Percentiles rank a stretch among this genome's conserved stretches.
These are phyloP conservation scores for Ceuthmochares aereus DNA, from an alignment of 2,113 vertebrate genomes.

Conservation along the genomic window DNA sequence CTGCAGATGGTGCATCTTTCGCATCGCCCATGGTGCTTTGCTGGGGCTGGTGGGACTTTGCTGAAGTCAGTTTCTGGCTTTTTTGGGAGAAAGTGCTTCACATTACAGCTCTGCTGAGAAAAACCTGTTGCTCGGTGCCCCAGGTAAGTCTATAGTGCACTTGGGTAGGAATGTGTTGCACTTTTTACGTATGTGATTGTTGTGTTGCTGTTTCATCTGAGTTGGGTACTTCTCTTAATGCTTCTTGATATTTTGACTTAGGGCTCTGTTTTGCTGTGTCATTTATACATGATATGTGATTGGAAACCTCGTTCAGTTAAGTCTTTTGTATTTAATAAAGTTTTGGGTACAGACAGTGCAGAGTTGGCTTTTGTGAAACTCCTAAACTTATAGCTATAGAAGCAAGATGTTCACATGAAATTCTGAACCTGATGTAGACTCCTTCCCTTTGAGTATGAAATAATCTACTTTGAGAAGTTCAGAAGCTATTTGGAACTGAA, in stretches of 20 bases:
- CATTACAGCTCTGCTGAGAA: fast-evolving
- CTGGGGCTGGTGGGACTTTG: fast-evolving
- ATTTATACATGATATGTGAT: fast-evolving
- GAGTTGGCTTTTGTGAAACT: fast-evolving
- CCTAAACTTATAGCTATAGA: background rate
- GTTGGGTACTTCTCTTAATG: fast-evolving
- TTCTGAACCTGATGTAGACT: background rate
- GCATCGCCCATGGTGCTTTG: fast-evolving
- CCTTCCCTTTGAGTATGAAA: background rate
- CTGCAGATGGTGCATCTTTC: fast-evolving
- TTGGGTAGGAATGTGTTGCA: fast-evolving
- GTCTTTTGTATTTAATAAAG: background rate
- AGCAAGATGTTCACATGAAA: fast-evolving
- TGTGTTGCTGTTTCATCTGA: fast-evolving
- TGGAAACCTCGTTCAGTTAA: fast-evolving
- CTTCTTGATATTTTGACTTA: no score
- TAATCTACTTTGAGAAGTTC: fast-evolving
- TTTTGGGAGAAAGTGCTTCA: fast-evolving
- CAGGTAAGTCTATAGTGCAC: fast-evolving
- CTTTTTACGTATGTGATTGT: fast-evolving
- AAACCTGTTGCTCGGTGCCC: fast-evolving
- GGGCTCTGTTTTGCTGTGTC: background rate
- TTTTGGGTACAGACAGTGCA: fast-evolving
- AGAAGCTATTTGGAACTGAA: background rate
- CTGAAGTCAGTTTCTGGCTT: fast-evolving